phyloP scores from a whole-genome alignment of 2,113 vertebrate species.

The Platysteira castanea region DNA sequence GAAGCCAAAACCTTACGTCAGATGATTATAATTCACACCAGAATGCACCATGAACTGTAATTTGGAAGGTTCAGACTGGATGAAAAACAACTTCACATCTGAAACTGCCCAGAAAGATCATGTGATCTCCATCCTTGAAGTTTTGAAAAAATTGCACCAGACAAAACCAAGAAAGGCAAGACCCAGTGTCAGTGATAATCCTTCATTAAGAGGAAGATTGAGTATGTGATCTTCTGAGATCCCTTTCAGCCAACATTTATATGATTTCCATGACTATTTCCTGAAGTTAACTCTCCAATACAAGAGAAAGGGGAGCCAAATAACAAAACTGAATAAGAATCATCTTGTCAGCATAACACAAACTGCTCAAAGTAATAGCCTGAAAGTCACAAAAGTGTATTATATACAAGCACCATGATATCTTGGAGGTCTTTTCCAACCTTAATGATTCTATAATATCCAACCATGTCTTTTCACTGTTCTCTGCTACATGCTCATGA shows the following conservation, averaged over 20 bases:
- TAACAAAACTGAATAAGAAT: neutral
- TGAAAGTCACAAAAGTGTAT: neutral
- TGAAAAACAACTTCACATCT: neutral
- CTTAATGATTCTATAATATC: neutral
- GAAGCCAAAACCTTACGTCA: neutral
- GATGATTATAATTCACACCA: neutral
- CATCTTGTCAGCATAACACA: neutral
- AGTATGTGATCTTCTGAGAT: neutral
- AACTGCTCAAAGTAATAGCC: neutral
- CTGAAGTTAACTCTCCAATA: neutral
- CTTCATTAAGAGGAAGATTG: neutral
- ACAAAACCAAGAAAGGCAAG: neutral
- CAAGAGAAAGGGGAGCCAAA: neutral
- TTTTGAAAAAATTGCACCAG: neutral
- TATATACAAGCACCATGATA: neutral
- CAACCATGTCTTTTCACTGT: neutral
- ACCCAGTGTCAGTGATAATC: neutral
- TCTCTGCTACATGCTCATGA: neutral
- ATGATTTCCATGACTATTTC: neutral
- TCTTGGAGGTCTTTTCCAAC: neutral
- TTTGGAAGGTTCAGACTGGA: neutral
- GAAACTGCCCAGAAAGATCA: neutral
- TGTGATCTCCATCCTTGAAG: neutral
- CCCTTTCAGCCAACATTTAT: neutral
- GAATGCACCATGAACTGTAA: neutral